A percentile compares a stretch with the other conserved stretches of the same genome.
Conservation (phyloP, 2,888 invertebrate species). For the Morpho helenor region DNA sequence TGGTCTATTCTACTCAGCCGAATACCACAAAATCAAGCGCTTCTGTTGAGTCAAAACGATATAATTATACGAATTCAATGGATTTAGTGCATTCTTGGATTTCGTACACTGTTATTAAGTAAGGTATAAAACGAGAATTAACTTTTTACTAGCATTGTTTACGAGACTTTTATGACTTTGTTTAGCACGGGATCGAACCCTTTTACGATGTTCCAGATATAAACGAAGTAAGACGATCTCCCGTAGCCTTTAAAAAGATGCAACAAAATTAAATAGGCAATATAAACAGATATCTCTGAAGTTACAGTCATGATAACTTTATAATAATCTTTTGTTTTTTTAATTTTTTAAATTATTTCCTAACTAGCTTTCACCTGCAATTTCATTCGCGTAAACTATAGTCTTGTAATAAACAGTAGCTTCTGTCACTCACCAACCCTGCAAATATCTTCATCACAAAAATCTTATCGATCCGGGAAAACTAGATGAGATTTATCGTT, state of each 20-base stretch:
- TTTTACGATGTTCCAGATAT: constrained; percentile 55
- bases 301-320: not conserved
- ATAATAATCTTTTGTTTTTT: not conserved
- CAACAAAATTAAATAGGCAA: constrained; percentile 7
- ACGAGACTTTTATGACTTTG: constrained; percentile 56
- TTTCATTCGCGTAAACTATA: too few species aligned
- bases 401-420: too few species aligned
- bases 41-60: not conserved
- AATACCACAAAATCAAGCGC: not conserved
- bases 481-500: too few species aligned
- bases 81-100: not conserved
- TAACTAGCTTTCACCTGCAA: too few species aligned
- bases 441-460: too few species aligned
- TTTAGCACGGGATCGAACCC: constrained; percentile 50
- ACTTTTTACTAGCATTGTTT: constrained; percentile 37
- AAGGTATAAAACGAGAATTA: constrained; percentile 12
- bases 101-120: constrained; percentile 1
- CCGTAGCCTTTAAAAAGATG: constrained; percentile 46
- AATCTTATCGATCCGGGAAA: too few species aligned
- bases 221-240: constrained; percentile 50
- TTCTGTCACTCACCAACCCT: too few species aligned
- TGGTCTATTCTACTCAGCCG: too few species aligned
- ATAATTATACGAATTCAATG: too few species aligned
- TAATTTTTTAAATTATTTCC: not conserved
- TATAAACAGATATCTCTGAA: constrained; percentile 2